Conservation (phyloP, 2,113 vertebrate genomes). For the Falco punctatus region DNA sequence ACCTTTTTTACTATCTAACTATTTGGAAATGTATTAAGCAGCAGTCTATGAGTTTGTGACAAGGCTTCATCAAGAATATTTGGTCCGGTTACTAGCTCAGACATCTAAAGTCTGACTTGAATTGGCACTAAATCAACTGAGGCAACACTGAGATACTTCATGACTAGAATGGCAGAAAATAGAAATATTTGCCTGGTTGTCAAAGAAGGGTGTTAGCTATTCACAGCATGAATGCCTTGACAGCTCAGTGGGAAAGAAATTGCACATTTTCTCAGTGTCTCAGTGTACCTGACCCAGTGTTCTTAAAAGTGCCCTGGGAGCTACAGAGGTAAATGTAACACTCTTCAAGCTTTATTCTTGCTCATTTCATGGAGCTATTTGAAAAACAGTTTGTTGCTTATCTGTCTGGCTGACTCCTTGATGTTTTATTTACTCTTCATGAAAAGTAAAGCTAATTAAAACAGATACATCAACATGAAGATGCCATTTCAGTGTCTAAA, state of each 20-base stretch:
- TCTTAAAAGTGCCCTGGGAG: constrained; percentile 45
- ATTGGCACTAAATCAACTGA: constrained; percentile 72
- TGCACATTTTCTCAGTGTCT: constrained; percentile 69
- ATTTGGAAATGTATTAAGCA: constrained; percentile 49
- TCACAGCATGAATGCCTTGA: constrained; percentile 71
- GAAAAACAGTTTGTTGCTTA: constrained; percentile 32
- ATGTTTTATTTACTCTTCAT: constrained; percentile 48
- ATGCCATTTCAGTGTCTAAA: constrained; percentile 3
- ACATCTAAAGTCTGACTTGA: constrained; percentile 64
- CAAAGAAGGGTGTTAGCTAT: constrained; percentile 71
- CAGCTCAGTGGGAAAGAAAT: constrained; percentile 72
- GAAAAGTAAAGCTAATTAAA: constrained; percentile 60
- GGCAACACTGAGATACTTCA: constrained; percentile 48
- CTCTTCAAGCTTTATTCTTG: constrained; percentile 61
- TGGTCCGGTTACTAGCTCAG: constrained; percentile 70
- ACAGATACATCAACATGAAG: neutral
- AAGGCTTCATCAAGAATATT: constrained; percentile 64
- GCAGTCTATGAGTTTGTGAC: constrained; percentile 60
- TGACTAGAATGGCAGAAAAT: constrained; percentile 65
- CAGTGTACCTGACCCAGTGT: constrained; percentile 59
- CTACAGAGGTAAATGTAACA: constrained; percentile 62
- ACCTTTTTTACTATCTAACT: constrained; percentile 38
- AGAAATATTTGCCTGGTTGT: constrained; percentile 72
- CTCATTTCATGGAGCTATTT: constrained; percentile 60
- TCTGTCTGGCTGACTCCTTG: constrained; percentile 30